Evolutionary conservation across 2,113 vertebrate species (phyloP), one percentile per base, ranked within the genome.

Genomic region (Trogon melanurus): DNA sequence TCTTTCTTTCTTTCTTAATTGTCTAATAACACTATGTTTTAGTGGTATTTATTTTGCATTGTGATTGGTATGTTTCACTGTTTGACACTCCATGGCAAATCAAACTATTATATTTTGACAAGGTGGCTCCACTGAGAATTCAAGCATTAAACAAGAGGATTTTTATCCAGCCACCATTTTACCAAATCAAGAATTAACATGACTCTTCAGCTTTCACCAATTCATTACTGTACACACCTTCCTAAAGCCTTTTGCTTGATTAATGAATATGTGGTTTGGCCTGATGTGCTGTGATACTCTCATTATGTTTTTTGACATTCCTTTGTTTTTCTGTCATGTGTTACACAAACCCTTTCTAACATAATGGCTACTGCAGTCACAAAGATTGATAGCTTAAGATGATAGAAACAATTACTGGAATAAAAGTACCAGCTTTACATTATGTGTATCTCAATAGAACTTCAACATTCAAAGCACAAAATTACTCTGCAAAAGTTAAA

Each of bases 301-400:
- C 71, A 85, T 41, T 72, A 44, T 79, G 47, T 16, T 81, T 91
- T 90, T 82, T 71, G 38, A 89, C n/a, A 0, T 85, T 82, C 18
- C 9, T 88, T 76, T 74, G 53, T 84, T 90, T 88, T 93, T 91
- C 72, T 91, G 69, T 92, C 69, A 61, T 64, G 23, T 57, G 61
- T 80, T 93, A 60, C 70, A 81, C 72, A 96, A 97, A 60, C 26
- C 54, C 95, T 25, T 84, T 81, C 65, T 89, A 67, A 71, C 64
- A 44, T 12, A 89, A 91, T 79, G 38, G 41, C 15, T 67, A 56
- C 30, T 88, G 41, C 38, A 75, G 72, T 61, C 57, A 64, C 41
- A 71, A 60, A 86, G 60, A 75, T n/a, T 81, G 70, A 81, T 85
- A 79, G 88, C 27, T 74, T 86, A 41, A 61, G 65, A 84, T 45